These are phyloP conservation scores for Microctonus hyperodae DNA, from an alignment of 2,888 invertebrate genomes.

Conservation along the genomic window DNA sequence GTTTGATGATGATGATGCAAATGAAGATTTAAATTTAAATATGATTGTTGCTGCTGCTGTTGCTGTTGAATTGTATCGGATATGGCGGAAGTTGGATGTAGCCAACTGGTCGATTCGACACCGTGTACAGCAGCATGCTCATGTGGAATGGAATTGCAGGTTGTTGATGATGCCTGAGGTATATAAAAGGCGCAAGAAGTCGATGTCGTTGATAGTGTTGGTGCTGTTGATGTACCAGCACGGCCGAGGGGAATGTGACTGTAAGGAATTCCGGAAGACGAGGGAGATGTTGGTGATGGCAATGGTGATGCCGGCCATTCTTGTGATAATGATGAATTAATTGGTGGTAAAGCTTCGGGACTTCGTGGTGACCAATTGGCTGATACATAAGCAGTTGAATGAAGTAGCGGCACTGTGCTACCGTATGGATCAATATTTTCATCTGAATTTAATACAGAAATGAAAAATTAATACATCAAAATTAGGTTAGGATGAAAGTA, in stretches of 20 bases:
- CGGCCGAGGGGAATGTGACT: conserved; percentile 40
- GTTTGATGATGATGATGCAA: conserved; percentile 62
- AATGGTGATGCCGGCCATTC: conserved; percentile 60
- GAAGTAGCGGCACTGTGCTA: conserved; percentile 56
- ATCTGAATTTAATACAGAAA: conserved; percentile 32
- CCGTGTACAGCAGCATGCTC: conserved; percentile 50
- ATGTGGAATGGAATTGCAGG: conserved; percentile 45
- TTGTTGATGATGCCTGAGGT: conserved; percentile 46
- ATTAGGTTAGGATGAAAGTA: not conserved
- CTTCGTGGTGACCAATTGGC: conserved; percentile 59
- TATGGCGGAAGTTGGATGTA: conserved; percentile 57
- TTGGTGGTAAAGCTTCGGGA: conserved; percentile 50
- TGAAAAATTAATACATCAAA: not conserved
- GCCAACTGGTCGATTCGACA: conserved; percentile 48
- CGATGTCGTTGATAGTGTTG: conserved; percentile 47
- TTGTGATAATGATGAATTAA: conserved; percentile 46
- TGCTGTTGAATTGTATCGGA: conserved; percentile 68
- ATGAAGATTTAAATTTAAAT: conserved; percentile 59
- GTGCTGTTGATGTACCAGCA: conserved; percentile 25
- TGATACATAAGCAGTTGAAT: conserved; percentile 58
- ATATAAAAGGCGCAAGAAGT: conserved; percentile 56
- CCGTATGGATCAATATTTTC: conserved; percentile 58
- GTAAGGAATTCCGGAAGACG: conserved; percentile 49
- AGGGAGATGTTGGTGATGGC: conserved; percentile 55
- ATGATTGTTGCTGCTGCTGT: too few species aligned